Percentiles rank a stretch among this genome's conserved stretches.
Conservation (phyloP, 2,113 vertebrate species). For the Antigone vipio region DNA sequence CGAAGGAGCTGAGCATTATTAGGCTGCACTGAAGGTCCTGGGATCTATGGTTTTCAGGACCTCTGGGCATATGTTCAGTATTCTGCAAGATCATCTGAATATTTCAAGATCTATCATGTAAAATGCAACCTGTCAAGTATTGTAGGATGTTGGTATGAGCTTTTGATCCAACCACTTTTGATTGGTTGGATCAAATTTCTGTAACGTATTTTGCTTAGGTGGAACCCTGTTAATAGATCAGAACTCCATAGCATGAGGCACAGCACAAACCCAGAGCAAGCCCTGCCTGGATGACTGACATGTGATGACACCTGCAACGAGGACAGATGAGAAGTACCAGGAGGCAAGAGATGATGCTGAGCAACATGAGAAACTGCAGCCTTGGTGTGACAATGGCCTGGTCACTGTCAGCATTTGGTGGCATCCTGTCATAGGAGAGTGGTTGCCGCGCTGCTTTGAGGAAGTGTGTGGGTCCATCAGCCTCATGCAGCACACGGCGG, state of each 20-base stretch:
- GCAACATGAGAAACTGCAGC: not conserved
- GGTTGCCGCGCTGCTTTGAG: not conserved
- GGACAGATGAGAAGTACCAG: not conserved
- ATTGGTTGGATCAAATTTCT: not conserved
- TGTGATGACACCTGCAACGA: not conserved
- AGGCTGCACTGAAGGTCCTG: not conserved
- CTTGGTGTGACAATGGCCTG: not conserved
- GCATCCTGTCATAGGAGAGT: not conserved
- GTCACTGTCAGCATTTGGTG: not conserved
- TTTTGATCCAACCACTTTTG: not conserved
- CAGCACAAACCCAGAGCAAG: not conserved
- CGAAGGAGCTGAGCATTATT: not conserved
- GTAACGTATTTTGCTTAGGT: not conserved
- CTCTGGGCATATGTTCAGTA: not conserved
- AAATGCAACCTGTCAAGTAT: not conserved
- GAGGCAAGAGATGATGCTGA: not conserved
- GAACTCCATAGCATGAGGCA: not conserved
- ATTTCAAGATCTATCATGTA: not conserved
- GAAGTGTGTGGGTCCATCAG: accelerated
- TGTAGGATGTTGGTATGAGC: not conserved
- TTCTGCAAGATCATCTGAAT: not conserved
- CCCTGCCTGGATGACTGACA: not conserved
- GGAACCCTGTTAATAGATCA: not conserved
- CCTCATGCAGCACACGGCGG: not conserved
- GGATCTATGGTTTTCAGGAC: not conserved